Conservation (phyloP, 2,113 vertebrate genomes). For the Anolis carolinensis region DNA sequence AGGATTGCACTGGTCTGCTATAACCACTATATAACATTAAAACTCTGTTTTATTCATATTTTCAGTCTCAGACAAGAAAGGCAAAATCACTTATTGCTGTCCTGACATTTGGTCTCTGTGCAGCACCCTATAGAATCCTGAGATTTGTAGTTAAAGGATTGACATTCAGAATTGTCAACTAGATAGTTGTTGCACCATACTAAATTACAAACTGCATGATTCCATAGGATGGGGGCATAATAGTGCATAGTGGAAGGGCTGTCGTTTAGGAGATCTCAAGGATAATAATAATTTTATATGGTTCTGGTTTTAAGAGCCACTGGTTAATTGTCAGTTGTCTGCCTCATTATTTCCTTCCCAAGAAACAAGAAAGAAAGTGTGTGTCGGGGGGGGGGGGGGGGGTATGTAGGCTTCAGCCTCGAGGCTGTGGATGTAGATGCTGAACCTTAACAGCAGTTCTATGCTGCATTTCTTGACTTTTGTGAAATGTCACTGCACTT, state of each 20-base stretch:
- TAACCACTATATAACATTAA: too few species aligned
- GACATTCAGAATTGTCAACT: too few species aligned
- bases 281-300: background rate
- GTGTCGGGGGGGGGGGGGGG: too few species aligned
- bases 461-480: slow-evolving; percentile 16
- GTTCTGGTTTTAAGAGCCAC: background rate
- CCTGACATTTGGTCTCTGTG: background rate
- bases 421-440: background rate
- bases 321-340: background rate
- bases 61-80: background rate
- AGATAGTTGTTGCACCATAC: too few species aligned
- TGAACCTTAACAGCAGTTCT: slow-evolving; percentile 11
- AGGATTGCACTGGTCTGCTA: too few species aligned
- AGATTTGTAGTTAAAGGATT: too few species aligned
- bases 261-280: background rate
- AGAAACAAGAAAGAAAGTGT: background rate
- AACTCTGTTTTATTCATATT: background rate
- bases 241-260: too few species aligned
- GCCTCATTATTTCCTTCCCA: background rate
- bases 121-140: too few species aligned
- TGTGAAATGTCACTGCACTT: slow-evolving; percentile 36
- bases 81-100: background rate
- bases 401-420: background rate
- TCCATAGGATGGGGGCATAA: too few species aligned
- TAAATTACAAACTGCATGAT: too few species aligned